phyloP scores from a whole-genome alignment of 2,888 invertebrate genomes.

The Lottia scabra region DNA sequence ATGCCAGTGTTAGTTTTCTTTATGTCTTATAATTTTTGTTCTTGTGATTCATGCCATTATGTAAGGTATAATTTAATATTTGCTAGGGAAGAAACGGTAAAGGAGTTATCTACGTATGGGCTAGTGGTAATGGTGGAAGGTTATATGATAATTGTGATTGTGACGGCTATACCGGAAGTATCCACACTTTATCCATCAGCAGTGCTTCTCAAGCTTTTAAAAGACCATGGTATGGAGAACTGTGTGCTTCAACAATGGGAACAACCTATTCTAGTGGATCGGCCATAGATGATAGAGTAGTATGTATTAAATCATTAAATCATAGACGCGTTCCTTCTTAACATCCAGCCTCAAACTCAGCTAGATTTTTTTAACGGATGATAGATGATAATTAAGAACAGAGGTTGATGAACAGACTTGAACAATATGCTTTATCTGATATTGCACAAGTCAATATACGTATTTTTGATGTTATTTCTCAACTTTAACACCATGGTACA shows the following conservation, averaged over 20 bases:
- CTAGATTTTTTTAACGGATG: too few species aligned
- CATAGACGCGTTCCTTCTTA: too few species aligned
- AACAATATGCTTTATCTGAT: too few species aligned
- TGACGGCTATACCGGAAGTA: conserved; percentile 88
- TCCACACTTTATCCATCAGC: conserved; percentile 89
- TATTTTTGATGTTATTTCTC: too few species aligned
- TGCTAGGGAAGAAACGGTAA: conserved; percentile 78
- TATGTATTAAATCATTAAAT: conserved; percentile 73
- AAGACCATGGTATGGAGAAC: conserved; percentile 92
- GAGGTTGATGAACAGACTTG: too few species aligned
- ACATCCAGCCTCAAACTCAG: too few species aligned
- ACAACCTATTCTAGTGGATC: conserved; percentile 91
- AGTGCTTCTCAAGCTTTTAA: conserved; percentile 80
- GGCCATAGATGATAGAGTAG: conserved; percentile 87
- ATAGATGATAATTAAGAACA: background rate
- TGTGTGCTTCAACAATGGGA: conserved; percentile 88
- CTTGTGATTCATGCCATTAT: background rate
- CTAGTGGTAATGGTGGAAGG: conserved; percentile 90
- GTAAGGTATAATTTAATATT: too few species aligned
- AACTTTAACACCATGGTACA: too few species aligned
- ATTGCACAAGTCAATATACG: too few species aligned
- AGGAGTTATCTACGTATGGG: conserved; percentile 92
- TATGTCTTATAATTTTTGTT: background rate
- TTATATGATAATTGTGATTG: conserved; percentile 89
- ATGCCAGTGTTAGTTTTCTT: background rate